Conservation (phyloP, 1,140 invertebrate genomes). For the Tetragonula clypearis region DNA sequence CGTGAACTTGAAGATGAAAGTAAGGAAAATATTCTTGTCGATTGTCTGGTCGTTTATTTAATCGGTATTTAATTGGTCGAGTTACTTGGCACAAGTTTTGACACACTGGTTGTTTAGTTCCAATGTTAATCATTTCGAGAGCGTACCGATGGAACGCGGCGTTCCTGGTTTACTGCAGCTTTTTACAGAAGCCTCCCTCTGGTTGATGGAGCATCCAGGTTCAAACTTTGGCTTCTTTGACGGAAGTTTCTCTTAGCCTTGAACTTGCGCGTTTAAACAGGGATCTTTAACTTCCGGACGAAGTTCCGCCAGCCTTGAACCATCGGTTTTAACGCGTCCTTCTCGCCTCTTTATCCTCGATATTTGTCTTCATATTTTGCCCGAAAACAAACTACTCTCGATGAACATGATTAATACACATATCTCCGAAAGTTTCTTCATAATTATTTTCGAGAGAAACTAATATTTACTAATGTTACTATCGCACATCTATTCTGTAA, state of each 20-base stretch:
- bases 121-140: not conserved
- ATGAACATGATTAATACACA: not conserved
- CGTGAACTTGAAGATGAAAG: no score
- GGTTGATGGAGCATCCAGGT: conserved; percentile 9
- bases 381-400: not conserved
- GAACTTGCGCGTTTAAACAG: conserved; percentile 30
- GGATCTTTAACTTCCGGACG: conserved; percentile 11
- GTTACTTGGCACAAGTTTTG: not conserved
- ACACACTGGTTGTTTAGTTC: not conserved
- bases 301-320: conserved; percentile 18
- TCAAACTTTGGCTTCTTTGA: conserved; percentile 23
- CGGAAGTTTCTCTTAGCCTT: conserved; percentile 23
- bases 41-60: no score
- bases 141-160: not conserved
- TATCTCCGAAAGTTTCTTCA: not conserved
- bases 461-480: no score
- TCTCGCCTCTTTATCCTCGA: not conserved
- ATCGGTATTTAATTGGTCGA: no score
- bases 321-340: not conserved
- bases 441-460: not conserved
- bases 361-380: not conserved
- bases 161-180: not conserved
- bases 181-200: not conserved
- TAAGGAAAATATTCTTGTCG: no score
- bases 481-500: no score